Evolutionary conservation across 2,113 vertebrate species (phyloP).

Genomic region (Shinisaurus crocodilurus): DNA sequence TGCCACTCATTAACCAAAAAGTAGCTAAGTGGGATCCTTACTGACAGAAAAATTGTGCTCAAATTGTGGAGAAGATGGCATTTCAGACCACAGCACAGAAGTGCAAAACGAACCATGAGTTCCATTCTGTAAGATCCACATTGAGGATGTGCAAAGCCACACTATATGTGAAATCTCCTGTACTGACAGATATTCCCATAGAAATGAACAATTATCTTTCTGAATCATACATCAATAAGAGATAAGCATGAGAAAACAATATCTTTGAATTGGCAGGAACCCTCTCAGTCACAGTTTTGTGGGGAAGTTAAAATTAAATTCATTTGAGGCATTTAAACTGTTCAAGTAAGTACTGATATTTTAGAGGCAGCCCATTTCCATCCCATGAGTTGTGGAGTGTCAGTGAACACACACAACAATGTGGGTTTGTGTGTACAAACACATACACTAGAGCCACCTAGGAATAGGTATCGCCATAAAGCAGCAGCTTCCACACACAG

Average conservation of each 20-base stretch:
- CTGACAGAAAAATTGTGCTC: not conserved
- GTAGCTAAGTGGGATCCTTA: not conserved
- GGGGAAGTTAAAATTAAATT: not conserved
- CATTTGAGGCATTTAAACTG: not conserved
- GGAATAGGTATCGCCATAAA: not conserved
- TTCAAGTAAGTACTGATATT: not conserved
- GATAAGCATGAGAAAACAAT: not conserved
- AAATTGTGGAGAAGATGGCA: not conserved
- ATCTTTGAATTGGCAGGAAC: not conserved
- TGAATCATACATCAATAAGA: not conserved
- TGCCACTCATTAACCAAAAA: not conserved
- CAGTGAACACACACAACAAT: not conserved
- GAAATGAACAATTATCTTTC: not conserved
- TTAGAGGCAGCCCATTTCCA: not conserved
- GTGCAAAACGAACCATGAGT: not conserved
- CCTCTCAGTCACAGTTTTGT: not conserved
- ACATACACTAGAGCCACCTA: not conserved
- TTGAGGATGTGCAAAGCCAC: not conserved
- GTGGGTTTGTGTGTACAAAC: not conserved
- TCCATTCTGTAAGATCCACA: not conserved
- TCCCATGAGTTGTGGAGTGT: not conserved
- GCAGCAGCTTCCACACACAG: not conserved
- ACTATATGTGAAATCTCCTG: not conserved
- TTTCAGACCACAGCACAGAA: not conserved
- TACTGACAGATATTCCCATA: not conserved